Evolutionary conservation across 2,888 invertebrate species (phyloP), one percentile per base, ranked within the genome.

Genomic region (Trimorus sp.): DNA sequence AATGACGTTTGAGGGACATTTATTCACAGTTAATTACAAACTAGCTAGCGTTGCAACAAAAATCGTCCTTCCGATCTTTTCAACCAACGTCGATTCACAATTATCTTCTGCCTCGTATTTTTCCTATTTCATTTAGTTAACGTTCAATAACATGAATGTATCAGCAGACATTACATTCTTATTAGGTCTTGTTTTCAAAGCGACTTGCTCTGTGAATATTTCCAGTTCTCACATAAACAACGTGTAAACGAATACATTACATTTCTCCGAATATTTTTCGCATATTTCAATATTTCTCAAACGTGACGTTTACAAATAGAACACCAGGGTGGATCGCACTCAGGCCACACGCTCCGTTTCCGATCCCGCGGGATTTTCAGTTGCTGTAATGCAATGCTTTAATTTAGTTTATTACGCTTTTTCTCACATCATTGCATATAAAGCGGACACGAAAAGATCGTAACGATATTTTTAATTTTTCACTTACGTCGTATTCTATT

Each of bases 261-360:
- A 38, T 58, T 58, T 58, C 14, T 12, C 37, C n/a, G 58, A 58
- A 58, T 58, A 58, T 58, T 58, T 58, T 58, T 58, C 58, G n/a
- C 38, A 58, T 58, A 38, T 37, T 58, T 58, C 58, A 58, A 58
- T 58, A 58, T 58, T 58, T 58, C 38, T 58, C 58, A 11, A 38
- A 58, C 38, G 38, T 58, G 58, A 58, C 58, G 38, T 58, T 58
- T 58, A 58, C 60, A 60, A 60, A 60, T 60, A 45, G 6, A 42
- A 42, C 38, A 11, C 42, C 40, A 60, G 15, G 11, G 11, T 15
- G 45, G 11, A 42, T 58, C 58, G 14, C n/a, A 8, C n/a, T 38
- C 38, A 4, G 38, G n/a, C n/a, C 9, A 16, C 26, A 58, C 38
- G 14, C n/a, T 58, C 38, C n/a, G 8, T 14, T 58, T 38, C 11